Evolutionary conservation across 2,797 vertebrate genomes (phyloP), one percentile per base, ranked within the genome.

Genomic region (Bryconaethiops microstoma): DNA sequence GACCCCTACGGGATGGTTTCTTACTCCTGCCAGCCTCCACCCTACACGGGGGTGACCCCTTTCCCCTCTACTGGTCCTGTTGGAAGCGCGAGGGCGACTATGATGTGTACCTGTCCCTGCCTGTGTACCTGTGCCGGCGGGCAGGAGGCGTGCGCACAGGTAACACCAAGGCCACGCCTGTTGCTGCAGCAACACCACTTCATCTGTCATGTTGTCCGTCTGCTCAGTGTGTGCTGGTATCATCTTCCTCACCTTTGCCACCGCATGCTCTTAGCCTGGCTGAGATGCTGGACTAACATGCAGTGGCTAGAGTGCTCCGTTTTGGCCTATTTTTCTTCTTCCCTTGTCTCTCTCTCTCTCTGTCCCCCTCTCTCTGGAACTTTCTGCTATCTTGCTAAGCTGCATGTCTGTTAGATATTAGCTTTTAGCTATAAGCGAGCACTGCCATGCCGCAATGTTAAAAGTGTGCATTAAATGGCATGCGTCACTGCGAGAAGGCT

Each of bases 31-130:
- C 90, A 94, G 94, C 95, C 90, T 93, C 94, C 87, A 90, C 93
- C 90, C 90, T 95, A 85, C 93, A 94, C 86, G 91, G 93, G 89
- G 94, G 92, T 82, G 93, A 94, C 83, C 93, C 93, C 21, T 93
- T 94, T 87, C 94, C 94, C 0, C 93, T 95, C 91, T 94, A 95
- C 94, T 95, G 94, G 94, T 95, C 94, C 91, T 94, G 93, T 89
- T 95, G 94, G 94, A 95, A 94, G 91, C 92, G 93, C 79, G 94
- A 95, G 83, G 94, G 93, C 79, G 94, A 95, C 90, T 95, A 94
- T 87, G 94, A 95, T 83, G 94, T 95, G 89, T 95, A 95, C 93
- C 93, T 95, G 88, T 95, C 94, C 82, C 91, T 95, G 78, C 94
- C 94, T 12, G 94, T 95, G 77, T 95, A 95, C 91, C 92, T 95